A percentile compares a stretch with the other conserved stretches of the same genome.
Conservation (phyloP, 2,888 invertebrate genomes). For the Suillia variegata region DNA sequence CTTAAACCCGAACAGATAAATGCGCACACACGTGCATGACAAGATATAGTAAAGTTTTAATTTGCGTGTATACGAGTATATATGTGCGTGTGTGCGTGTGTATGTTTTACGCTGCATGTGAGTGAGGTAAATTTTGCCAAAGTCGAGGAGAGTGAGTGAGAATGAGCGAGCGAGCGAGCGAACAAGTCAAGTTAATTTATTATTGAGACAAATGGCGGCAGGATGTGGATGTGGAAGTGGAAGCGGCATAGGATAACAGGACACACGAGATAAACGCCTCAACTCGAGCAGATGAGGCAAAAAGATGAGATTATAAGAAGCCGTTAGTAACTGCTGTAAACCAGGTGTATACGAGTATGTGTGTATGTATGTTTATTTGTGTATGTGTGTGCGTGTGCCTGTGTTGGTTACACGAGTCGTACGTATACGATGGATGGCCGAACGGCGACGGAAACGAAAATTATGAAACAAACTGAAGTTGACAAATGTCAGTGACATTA, state of each 20-base stretch:
- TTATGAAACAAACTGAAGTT: conserved; percentile 42
- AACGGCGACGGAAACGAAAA: conserved; percentile 29
- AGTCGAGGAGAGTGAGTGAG: conserved; percentile 24
- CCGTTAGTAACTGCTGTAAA: background rate
- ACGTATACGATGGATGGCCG: no score
- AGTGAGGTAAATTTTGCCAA: no score
- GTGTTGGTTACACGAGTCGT: no score
- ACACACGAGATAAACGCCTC: conserved; percentile 16
- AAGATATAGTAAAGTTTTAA: conserved; percentile 4
- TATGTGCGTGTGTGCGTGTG: background rate
- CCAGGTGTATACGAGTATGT: no score
- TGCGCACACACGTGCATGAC: background rate
- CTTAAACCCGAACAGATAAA: background rate
- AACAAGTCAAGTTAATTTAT: conserved; percentile 47
- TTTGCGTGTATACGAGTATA: background rate
- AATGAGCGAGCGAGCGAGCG: conserved; percentile 38
- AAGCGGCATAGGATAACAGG: conserved; percentile 14
- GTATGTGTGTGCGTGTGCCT: no score
- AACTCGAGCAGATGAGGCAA: no score
- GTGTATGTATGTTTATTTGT: no score
- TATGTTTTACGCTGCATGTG: background rate
- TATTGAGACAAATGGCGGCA: conserved; percentile 46
- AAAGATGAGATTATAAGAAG: conserved; percentile 19
- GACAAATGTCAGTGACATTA: conserved; percentile 48
- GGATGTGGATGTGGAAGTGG: no score